Percentiles rank a stretch among this genome's conserved stretches.
These are phyloP conservation scores for Strongylocentrotus purpuratus DNA, from an alignment of 35 echinoderm and acorn worm species.

Conservation along the genomic window DNA sequence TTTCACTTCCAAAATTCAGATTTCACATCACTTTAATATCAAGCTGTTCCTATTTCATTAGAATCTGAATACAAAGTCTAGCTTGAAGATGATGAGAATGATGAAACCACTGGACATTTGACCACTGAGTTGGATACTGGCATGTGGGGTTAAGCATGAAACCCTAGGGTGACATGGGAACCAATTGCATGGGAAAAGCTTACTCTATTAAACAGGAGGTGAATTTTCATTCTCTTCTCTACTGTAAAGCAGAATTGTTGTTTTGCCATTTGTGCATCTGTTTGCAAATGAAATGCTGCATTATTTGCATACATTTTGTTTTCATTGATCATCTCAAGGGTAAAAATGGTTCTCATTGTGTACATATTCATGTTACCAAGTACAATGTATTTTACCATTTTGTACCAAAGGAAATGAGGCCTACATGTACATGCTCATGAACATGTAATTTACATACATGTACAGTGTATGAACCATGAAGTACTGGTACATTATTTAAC, in stretches of 20 bases:
- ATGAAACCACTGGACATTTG: conserved; percentile 23
- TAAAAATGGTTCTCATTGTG: background rate
- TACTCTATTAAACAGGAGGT: background rate
- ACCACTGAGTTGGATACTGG: conserved; percentile 50
- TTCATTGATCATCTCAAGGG: background rate
- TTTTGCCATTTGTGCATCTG: too few species aligned
- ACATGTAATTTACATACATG: too few species aligned
- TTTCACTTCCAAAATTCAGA: conserved; percentile 13
- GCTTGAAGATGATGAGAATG: background rate
- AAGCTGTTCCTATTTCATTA: background rate
- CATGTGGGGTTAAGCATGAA: conserved; percentile 57
- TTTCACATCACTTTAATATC: background rate
- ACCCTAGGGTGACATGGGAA: conserved; percentile 31
- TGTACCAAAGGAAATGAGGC: too few species aligned
- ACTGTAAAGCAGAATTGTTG: background rate
- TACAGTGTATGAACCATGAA: too few species aligned
- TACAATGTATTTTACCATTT: background rate
- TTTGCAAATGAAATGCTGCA: too few species aligned
- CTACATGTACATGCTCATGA: too few species aligned
- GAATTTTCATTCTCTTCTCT: background rate
- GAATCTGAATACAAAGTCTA: background rate
- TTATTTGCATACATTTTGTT: background rate
- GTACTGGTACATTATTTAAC: too few species aligned
- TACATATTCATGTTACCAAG: too few species aligned
- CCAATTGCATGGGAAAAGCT: background rate